Base-by-base conservation (phyloP, 2,888 invertebrate species). In the Gibbula magus region DNA sequence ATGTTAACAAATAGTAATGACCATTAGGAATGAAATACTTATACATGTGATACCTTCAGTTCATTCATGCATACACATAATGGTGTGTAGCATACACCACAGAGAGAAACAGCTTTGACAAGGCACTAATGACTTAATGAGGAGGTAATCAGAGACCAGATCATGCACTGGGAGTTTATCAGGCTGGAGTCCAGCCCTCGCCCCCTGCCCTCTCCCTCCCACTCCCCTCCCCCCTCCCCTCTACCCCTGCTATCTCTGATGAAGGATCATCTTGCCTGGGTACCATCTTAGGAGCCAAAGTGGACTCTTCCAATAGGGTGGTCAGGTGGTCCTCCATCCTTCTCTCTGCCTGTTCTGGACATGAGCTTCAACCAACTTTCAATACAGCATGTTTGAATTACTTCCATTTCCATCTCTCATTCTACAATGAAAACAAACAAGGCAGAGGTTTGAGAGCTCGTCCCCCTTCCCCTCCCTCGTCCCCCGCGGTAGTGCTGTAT, bases 211-310 rank as follows among this genome's bases (percentile, higher is more conserved):
- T 39, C 39, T 20, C 4, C 4, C 20, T 54, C 35, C 10, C 67
- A 18, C 66, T 16, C 66, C 67, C 67, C 67, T 29, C 70, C 29
- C 35, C 39, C 35, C 32, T 16, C 35, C 35, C 13, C 39, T 18
- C 35, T 39, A n/a, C 29, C 18, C 18, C 32, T 32, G 32, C n/a
- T 75, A 75, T 75, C 75, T 75, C 54, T 39, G 53, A n/a, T 53
- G 75, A 20, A 39, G 54, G 75, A 75, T 75, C 75, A 75, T 54
- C 75, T 75, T 75, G 54, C 75, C 29, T 20, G 54, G 75, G 75
- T 54, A 75, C 75, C 75, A 75, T 75, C 75, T 75, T 75, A 54
- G 75, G 75, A 75, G 52, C 53, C 75, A 25, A n/a, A 20, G 52
- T 54, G 10, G 75, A 32, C 54, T 54, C 52, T 52, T 54, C 54